Conservation (phyloP, 1,140 invertebrate genomes). For the Drosophila nannoptera region DNA sequence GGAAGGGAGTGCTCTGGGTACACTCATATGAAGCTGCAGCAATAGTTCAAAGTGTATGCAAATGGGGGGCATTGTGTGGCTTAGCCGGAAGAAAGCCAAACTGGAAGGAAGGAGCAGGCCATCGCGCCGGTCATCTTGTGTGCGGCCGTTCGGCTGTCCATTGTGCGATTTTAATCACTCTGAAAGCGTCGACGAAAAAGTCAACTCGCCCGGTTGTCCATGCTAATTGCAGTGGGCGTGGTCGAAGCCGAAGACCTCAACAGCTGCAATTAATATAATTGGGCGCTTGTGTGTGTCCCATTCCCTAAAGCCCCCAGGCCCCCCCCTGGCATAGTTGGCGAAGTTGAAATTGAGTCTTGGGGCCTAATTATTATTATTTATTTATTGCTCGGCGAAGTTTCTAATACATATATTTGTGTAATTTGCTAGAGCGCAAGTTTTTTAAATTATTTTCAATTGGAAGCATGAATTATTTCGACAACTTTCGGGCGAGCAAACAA, state of each 20-base stretch:
- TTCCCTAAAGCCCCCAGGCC: too few species aligned
- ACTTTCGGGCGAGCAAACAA: slow-evolving; percentile 21
- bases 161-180: slow-evolving; percentile 72
- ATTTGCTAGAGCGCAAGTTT: not conserved
- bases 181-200: slow-evolving; percentile 62
- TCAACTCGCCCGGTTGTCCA: slow-evolving; percentile 52
- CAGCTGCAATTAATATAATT: slow-evolving; percentile 41
- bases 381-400: too few species aligned
- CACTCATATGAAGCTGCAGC: slow-evolving; percentile 30
- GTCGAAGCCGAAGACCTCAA: slow-evolving; percentile 24
- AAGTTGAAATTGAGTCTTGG: too few species aligned
- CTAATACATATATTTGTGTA: too few species aligned
- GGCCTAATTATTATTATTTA: too few species aligned
- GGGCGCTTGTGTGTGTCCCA: not conserved
- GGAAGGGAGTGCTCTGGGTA: not conserved
- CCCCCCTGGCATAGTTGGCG: too few species aligned
- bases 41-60: slow-evolving; percentile 73
- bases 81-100: slow-evolving; percentile 56
- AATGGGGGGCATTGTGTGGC: slow-evolving; percentile 73
- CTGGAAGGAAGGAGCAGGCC: slow-evolving; percentile 4
- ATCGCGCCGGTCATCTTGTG: slow-evolving; percentile 56
- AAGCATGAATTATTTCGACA: slow-evolving; percentile 32
- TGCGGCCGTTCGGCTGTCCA: slow-evolving; percentile 19
- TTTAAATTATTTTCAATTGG: slow-evolving; percentile 56
- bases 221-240: slow-evolving; percentile 51